Percentiles rank a stretch among this genome's conserved stretches.
phyloP scores from a whole-genome alignment of 2,113 vertebrate genomes.

The Choloepus hoffmanni region DNA sequence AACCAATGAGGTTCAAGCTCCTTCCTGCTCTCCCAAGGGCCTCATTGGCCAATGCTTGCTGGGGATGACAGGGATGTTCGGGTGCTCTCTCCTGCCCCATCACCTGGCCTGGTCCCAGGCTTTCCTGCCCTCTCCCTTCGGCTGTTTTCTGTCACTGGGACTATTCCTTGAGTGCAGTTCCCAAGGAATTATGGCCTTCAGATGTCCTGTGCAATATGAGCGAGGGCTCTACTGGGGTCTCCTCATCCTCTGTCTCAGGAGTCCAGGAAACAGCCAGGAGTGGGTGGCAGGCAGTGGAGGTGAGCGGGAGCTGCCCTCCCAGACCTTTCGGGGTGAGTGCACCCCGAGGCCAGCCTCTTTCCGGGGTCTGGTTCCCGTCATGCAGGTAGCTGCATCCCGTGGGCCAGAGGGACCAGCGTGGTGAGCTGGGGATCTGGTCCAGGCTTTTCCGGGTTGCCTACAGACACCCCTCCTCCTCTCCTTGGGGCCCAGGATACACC shows the following conservation, averaged over 20 bases:
- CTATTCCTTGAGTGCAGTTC: not conserved
- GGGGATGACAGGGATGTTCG: not conserved
- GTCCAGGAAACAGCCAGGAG: not conserved
- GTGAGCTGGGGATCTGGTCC: not conserved
- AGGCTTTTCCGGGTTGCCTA: not conserved
- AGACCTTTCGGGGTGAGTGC: no score
- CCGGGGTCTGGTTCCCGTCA: not conserved
- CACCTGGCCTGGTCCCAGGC: not conserved
- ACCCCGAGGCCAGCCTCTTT: not conserved
- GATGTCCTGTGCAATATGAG: not conserved
- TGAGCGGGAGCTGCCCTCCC: not conserved
- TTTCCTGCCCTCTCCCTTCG: not conserved
- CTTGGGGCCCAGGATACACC: constrained; percentile 83
- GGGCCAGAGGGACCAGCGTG: not conserved
- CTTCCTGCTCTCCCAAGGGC: not conserved
- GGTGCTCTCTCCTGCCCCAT: not conserved
- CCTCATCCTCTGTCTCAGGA: not conserved
- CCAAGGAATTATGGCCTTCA: not conserved
- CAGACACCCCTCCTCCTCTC: not conserved
- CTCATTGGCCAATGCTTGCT: not conserved
- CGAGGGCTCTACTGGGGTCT: not conserved
- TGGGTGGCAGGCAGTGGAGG: not conserved
- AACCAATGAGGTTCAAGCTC: not conserved
- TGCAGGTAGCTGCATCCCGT: not conserved
- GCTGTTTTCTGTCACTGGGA: not conserved